A percentile compares a stretch with the other conserved stretches of the same genome.
phyloP scores from a whole-genome alignment of 2,888 invertebrate genomes.

The Acleris sparsana region DNA sequence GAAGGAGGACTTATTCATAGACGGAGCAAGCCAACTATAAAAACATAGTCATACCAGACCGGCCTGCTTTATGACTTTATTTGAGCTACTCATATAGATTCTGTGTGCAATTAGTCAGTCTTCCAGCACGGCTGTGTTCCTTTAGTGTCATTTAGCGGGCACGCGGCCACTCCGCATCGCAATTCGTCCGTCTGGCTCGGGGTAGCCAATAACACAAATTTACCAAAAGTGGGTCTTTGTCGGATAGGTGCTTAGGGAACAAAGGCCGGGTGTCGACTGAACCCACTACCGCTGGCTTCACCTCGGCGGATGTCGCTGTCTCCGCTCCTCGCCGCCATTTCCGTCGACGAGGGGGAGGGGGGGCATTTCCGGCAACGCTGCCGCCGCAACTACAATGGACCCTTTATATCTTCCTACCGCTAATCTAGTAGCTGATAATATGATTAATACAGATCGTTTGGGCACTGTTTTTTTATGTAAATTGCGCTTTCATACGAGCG shows the following conservation, averaged over 20 bases:
- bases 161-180: slow-evolving; percentile 16
- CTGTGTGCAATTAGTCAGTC: too few relatives aligned
- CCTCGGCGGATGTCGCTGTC: slow-evolving; percentile 76
- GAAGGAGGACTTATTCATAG: too few relatives aligned
- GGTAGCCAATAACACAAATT: slow-evolving; percentile 50
- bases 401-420: slow-evolving; percentile 74
- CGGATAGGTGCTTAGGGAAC: slow-evolving; percentile 54
- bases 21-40: too few relatives aligned
- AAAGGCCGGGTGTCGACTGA: slow-evolving; percentile 50
- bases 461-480: slow-evolving; percentile 43
- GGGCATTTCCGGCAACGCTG: slow-evolving; percentile 44
- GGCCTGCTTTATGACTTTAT: too few relatives aligned
- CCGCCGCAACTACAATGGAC: slow-evolving; percentile 68
- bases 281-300: slow-evolving; percentile 55
- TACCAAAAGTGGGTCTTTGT: slow-evolving; percentile 49
- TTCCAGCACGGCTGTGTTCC: too few relatives aligned
- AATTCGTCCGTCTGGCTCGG: slow-evolving; percentile 48
- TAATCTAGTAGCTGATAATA: slow-evolving; percentile 72
- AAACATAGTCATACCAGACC: too few relatives aligned
- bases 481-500: slow-evolving; percentile 37
- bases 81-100: too few relatives aligned
- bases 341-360: slow-evolving; percentile 54
- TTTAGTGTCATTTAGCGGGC: too few relatives aligned
- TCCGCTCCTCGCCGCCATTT: slow-evolving; percentile 77
- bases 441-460: slow-evolving; percentile 62